These are phyloP conservation scores for Epistrophe grossulariae DNA, from an alignment of 2,888 invertebrate genomes.

Conservation along the genomic window DNA sequence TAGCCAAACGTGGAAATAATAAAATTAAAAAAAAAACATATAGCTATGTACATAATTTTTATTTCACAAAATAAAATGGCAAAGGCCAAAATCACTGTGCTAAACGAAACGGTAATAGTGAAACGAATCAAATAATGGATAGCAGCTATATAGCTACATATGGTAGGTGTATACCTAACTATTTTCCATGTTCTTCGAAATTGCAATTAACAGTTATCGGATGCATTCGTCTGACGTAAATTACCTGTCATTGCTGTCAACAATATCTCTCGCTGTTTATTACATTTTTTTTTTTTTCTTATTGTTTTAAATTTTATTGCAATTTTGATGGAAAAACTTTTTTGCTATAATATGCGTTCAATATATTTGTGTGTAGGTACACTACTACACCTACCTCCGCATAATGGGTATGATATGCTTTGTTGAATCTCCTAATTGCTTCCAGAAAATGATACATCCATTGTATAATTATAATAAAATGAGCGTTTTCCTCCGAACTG, in stretches of 20 bases:
- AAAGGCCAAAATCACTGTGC: background rate
- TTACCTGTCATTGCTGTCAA: conserved; percentile 66
- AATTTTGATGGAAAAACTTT: background rate
- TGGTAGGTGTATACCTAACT: background rate
- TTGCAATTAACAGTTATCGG: conserved; percentile 48
- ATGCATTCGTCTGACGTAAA: conserved; percentile 58
- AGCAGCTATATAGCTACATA: too few relatives aligned
- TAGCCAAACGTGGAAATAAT: background rate
- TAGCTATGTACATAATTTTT: background rate
- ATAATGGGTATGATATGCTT: too few relatives aligned
- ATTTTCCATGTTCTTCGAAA: background rate
- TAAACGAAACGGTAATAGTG: background rate
- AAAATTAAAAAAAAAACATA: background rate
- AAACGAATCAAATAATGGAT: background rate
- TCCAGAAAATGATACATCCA: too few relatives aligned
- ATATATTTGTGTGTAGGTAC: too few relatives aligned
- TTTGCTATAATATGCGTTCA: background rate
- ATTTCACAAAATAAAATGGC: conserved; percentile 1
- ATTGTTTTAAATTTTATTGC: conserved; percentile 5
- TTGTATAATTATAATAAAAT: too few relatives aligned
- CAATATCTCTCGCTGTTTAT: conserved; percentile 47
- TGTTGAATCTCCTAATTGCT: too few relatives aligned
- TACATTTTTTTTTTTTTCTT: background rate
- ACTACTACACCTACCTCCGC: too few relatives aligned
- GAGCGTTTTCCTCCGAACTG: too few relatives aligned